Conservation (phyloP, 2,888 invertebrate genomes). For the Xylota sylvarum region DNA sequence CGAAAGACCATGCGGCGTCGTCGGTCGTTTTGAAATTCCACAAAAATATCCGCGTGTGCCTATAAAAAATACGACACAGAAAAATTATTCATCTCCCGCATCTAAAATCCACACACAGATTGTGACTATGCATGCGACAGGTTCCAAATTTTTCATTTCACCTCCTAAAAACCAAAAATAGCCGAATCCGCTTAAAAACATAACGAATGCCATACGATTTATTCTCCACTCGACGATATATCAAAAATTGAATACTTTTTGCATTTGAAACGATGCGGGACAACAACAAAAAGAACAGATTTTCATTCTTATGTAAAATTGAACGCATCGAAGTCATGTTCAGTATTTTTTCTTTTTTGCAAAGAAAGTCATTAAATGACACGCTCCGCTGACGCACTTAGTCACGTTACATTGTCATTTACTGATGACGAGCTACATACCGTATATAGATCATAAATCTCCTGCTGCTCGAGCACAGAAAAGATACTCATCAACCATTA, state of each 20-base stretch:
- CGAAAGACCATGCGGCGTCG: conserved; percentile 1
- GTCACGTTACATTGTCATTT: conserved; percentile 30
- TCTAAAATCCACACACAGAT: background rate
- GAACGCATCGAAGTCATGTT: conserved; percentile 9
- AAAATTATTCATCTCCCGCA: conserved; percentile 44
- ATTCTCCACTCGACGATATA: conserved; percentile 8
- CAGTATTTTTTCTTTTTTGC: background rate
- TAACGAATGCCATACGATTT: conserved; percentile 41
- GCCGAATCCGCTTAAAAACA: conserved; percentile 2
- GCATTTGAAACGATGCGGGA: conserved; percentile 11
- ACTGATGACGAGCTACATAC: conserved; percentile 16
- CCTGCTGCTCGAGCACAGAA: conserved; percentile 39
- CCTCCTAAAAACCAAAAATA: conserved; percentile 58
- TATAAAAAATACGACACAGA: conserved; percentile 10
- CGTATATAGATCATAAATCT: conserved; percentile 54
- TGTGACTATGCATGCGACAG: conserved; percentile 23
- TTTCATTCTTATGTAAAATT: conserved; percentile 20
- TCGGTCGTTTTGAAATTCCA: background rate
- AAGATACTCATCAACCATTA: conserved; percentile 43
- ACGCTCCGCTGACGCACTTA: conserved; percentile 39
- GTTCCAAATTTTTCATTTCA: conserved; percentile 9
- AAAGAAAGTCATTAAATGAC: conserved; percentile 36
- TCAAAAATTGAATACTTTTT: conserved; percentile 11
- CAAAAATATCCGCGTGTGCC: background rate
- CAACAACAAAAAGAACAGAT: background rate